Conservation (phyloP, 2,113 vertebrate genomes). For the Gnathonemus longibarbis region DNA sequence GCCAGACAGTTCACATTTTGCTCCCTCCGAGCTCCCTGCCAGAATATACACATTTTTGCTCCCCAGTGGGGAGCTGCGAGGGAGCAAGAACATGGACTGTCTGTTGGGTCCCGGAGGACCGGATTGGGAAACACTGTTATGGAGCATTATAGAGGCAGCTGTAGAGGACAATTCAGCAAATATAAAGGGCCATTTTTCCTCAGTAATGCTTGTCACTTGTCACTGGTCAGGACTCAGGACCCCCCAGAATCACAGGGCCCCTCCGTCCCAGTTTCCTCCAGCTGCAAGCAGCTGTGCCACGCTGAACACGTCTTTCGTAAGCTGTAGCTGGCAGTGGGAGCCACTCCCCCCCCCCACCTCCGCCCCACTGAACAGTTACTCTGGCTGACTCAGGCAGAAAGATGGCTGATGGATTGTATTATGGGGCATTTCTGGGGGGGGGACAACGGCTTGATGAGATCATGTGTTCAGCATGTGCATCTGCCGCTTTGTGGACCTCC, state of each 20-base stretch:
- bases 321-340: not conserved
- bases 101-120: too few relatives aligned
- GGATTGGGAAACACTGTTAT: too few relatives aligned
- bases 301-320: not conserved
- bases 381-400: not conserved
- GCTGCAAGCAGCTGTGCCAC: not conserved
- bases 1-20: too few relatives aligned
- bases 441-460: not conserved
- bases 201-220: not conserved
- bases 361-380: not conserved
- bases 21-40: too few relatives aligned
- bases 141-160: not conserved
- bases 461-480: not conserved
- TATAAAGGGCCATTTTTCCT: not conserved
- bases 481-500: not conserved
- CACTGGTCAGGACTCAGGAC: not conserved
- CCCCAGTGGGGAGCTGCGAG: too few relatives aligned
- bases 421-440: not conserved
- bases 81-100: not conserved
- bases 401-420: not conserved
- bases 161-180: not conserved
- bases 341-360: not conserved
- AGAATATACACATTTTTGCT: too few relatives aligned
- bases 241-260: not conserved
- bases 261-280: not conserved